Evolutionary conservation across 2,797 vertebrate species (phyloP), one percentile per base, ranked within the genome.

Genomic region (Microtus agrestis): DNA sequence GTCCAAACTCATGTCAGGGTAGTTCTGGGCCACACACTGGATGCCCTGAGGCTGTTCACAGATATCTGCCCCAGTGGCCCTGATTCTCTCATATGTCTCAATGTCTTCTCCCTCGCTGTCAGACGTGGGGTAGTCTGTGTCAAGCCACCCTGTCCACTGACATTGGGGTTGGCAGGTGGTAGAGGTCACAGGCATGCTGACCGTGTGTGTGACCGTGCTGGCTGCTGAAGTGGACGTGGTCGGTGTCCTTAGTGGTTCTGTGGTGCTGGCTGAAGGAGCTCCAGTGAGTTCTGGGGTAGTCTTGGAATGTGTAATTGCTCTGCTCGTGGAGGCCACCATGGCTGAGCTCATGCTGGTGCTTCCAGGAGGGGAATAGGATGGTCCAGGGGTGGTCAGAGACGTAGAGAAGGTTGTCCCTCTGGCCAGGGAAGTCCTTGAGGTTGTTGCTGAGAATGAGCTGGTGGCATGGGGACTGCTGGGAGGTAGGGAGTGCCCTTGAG

Each of bases 21-120:
- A 76, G 73, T 76, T 76, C 73, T 76, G 73, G 40, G 73, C 73
- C 73, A 43, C 73, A 23, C 73, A 76, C 25, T 76, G 21, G 21
- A 76, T 76, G 40, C 43, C 73, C 73, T 25, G 40, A 27, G 73
- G 73, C 40, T 76, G 40, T 40, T 11, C 14, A 9, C 78, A 80
- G 31, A 98, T 34, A 13, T 21, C 56, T 43, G 95, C 97, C 0
- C 97, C 97, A 0, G 97, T 71, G 0, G 93, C 88, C 61, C 78
- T 87, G 93, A 98, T 98, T 5, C 96, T 94, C 0, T 97, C 97
- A 0, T 95, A 98, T 5, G 98, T 98, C 91, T 98, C 98, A 81
- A 97, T 87, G 89, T 98, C 98, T 0, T 97, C 98, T 0, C 95
- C 93, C 0, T 9, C 59, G 0, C 94, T 73, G 6, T 96, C 93